These are phyloP conservation scores for Phainopepla nitens DNA, from an alignment of 2,113 vertebrate genomes.

Conservation along the genomic window DNA sequence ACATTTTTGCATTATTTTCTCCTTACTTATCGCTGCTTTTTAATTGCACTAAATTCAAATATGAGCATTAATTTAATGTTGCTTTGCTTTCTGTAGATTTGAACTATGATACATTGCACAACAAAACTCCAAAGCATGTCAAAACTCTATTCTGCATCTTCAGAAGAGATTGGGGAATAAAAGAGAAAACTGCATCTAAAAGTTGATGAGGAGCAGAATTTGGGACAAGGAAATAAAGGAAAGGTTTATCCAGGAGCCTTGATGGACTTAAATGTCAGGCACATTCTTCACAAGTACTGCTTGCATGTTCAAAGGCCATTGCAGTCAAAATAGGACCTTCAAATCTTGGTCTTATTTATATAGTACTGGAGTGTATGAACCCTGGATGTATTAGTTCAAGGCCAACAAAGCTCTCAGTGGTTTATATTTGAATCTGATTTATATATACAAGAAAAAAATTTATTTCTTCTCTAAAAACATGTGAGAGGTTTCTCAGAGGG, in stretches of 20 bases:
- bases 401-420: not conserved
- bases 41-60: not conserved
- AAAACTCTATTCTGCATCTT: not conserved
- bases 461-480: not conserved
- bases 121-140: not conserved
- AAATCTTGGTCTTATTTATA: not conserved
- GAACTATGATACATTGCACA: not conserved
- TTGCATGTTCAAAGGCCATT: not conserved
- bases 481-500: not conserved
- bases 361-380: not conserved
- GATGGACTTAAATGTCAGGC: not conserved
- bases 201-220: not conserved
- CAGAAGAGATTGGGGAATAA: not conserved
- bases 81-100: not conserved
- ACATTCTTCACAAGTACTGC: not conserved
- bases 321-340: not conserved
- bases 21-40: not conserved
- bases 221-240: not conserved
- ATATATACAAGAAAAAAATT: not conserved
- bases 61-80: not conserved
- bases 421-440: constrained; percentile 21
- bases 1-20: not conserved
- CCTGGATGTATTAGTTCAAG: not conserved
- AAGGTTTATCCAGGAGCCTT: not conserved
- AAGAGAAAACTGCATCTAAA: not conserved